Evolutionary conservation across 2,113 vertebrate genomes (phyloP).

Genomic region (Eidolon helvum): DNA sequence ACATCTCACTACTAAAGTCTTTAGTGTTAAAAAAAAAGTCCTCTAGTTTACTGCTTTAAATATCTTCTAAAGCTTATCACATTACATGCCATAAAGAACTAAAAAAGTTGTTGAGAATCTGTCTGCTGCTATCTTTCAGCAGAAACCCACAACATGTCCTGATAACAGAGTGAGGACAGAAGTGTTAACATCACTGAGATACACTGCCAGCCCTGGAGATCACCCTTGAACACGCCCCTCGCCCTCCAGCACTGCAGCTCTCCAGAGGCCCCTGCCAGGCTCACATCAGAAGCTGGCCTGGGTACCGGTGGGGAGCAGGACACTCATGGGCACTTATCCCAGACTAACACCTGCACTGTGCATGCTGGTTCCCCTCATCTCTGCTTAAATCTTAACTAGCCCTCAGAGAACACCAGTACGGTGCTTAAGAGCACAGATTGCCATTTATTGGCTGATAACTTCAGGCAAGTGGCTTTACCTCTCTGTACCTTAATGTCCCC

Average conservation of each 20-base stretch:
- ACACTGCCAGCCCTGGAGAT: background rate
- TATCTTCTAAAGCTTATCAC: slow-evolving; percentile 54
- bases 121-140: background rate
- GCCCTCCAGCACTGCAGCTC: background rate
- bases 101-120: background rate
- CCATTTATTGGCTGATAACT: background rate
- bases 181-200: too few relatives aligned
- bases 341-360: background rate
- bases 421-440: too few relatives aligned
- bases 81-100: background rate
- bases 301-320: background rate
- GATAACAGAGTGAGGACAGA: background rate
- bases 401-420: background rate
- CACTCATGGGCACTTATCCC: background rate
- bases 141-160: background rate
- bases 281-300: background rate
- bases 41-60: slow-evolving; percentile 63
- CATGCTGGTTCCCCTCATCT: fast-evolving
- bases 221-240: fast-evolving
- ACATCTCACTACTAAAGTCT: slow-evolving; percentile 64
- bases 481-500: background rate
- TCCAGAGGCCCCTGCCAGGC: background rate
- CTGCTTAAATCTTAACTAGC: background rate
- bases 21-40: slow-evolving; percentile 64
- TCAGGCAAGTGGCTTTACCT: background rate